phyloP scores from a whole-genome alignment of 2,113 vertebrate genomes.

The Pao palembangensis region DNA sequence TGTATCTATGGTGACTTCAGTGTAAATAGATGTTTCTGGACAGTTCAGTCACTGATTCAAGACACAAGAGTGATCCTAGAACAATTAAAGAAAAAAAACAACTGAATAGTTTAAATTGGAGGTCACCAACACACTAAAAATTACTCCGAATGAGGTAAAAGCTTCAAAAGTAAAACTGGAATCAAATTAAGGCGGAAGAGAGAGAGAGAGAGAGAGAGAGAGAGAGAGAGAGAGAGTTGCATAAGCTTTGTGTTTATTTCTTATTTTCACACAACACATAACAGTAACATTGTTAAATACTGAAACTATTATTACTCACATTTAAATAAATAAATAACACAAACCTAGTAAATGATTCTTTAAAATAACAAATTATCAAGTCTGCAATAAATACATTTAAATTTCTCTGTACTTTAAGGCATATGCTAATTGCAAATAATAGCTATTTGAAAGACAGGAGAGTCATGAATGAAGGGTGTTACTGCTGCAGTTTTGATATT shows the following conservation, averaged over 20 bases:
- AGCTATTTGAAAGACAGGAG: constrained; percentile 35
- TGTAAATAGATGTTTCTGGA: too few species aligned
- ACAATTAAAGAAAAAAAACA: too few species aligned
- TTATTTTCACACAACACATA: constrained; percentile 70
- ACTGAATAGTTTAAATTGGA: too few species aligned
- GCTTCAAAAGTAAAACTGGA: too few species aligned
- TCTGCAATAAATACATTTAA: constrained; percentile 46
- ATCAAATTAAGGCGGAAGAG: neutral
- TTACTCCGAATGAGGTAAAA: too few species aligned
- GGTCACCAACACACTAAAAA: too few species aligned
- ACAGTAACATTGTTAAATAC: constrained; percentile 74
- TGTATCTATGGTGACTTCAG: too few species aligned
- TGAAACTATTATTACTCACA: too few species aligned
- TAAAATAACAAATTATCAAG: neutral
- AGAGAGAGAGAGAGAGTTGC: neutral
- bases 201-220: neutral
- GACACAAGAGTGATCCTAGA: too few species aligned
- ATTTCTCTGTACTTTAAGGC: constrained; percentile 68
- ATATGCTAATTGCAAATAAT: constrained; percentile 65
- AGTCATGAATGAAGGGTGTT: constrained; percentile 6
- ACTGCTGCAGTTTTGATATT: constrained; percentile 30
- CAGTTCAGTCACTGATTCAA: too few species aligned
- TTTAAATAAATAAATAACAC: constrained; percentile 40
- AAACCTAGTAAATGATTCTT: constrained; percentile 12
- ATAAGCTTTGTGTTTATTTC: constrained; percentile 71